A percentile compares a stretch with the other conserved stretches of the same genome.
Evolutionary conservation across 2,113 vertebrate genomes (phyloP).

Genomic region (Rhipidura dahli): DNA sequence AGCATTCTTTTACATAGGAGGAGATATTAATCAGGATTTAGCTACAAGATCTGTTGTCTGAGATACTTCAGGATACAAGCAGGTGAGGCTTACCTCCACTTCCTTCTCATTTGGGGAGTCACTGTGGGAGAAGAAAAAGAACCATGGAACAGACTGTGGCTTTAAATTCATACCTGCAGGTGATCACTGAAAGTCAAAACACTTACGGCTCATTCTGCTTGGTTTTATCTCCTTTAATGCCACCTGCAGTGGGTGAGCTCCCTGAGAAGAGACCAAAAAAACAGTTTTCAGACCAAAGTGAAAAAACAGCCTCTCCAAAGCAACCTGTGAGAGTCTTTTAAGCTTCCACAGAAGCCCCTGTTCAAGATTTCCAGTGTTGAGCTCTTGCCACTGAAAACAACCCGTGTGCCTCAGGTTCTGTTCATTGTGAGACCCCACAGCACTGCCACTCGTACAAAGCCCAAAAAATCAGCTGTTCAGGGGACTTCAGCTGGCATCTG

Average conservation of each 20-base stretch:
- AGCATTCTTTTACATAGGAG: background rate
- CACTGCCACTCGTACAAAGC: background rate
- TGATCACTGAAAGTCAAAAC: background rate
- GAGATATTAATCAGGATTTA: background rate
- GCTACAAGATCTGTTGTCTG: background rate
- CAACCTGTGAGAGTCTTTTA: background rate
- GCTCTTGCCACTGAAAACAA: background rate
- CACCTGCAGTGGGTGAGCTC: background rate
- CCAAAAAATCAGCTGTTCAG: background rate
- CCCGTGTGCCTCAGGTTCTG: rapidly evolving
- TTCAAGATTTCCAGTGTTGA: background rate
- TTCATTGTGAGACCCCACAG: background rate
- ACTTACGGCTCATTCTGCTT: constrained; percentile 70
- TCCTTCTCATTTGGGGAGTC: constrained; percentile 85
- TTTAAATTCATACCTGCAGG: background rate
- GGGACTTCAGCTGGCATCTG: background rate
- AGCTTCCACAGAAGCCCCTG: background rate
- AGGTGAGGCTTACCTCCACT: constrained; percentile 82
- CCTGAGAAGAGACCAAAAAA: constrained; percentile 22
- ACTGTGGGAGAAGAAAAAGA: constrained; percentile 66
- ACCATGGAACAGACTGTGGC: background rate
- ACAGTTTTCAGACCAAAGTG: background rate
- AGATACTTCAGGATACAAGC: background rate
- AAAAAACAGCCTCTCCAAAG: background rate
- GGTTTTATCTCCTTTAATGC: constrained; percentile 56